Evolutionary conservation across 2,113 vertebrate species (phyloP), one percentile per base, ranked within the genome.

Genomic region (Crypturellus undulatus): DNA sequence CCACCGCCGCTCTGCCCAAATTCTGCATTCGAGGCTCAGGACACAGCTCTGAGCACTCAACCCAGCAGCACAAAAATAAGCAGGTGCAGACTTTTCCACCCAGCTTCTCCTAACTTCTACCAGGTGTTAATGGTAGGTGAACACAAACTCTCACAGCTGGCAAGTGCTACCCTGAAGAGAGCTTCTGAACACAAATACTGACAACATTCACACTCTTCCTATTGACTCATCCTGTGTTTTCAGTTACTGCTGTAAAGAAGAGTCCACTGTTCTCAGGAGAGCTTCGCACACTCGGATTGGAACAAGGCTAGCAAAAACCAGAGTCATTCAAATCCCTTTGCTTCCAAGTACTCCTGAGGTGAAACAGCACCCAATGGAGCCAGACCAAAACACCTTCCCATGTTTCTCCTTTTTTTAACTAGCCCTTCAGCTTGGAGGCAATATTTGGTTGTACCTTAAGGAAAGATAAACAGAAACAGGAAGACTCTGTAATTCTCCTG

Each of bases 11-110:
- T 62, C 45, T 2, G 36, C 54, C 52, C 12, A 30, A 36, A 52
- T 79, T 52, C 60, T 28, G 59, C 59, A 34, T 49, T 69, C 0
- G 0, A 54, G 47, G 11, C 47, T 65, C 43, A 24, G 51, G 71
- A 64, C 43, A 3, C 60, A 45, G 54, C 26, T 73, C n/a, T 59
- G 32, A 89, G 26, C 3, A 11, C 80, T 84, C 59, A 82, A 17
- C 2, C 10, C 14, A n/a, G 2, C n/a, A 78, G 40, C 56, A 75
- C 80, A 76, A 19, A 82, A 9, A 1, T 28, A 71, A 71, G 20
- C 40, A 73, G 77, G 79, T 52, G 9, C 49, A 3, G 21, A 7
- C 40, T 28, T 56, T 32, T 17, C 1, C 13, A 24, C 21, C 9
- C 49, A 49, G 11, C 21, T 49, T 49, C 49, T 24, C 49, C 68